phyloP scores from a whole-genome alignment of 2,113 vertebrate species.

The Oryzias celebensis region DNA sequence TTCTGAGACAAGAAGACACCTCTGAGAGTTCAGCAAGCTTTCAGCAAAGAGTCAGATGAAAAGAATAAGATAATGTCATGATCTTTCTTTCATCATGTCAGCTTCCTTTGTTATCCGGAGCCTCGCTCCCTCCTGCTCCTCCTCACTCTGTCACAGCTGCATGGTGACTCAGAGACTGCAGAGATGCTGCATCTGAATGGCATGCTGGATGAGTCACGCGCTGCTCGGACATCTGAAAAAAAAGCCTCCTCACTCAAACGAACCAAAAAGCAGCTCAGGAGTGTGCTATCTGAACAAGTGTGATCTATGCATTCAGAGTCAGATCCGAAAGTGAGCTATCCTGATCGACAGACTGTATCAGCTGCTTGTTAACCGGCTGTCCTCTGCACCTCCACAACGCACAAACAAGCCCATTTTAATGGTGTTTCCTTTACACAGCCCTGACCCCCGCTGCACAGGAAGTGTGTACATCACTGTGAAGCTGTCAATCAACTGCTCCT shows the following conservation, averaged over 20 bases:
- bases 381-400: conserved; percentile 23
- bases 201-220: conserved; percentile 68
- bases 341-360: conserved; percentile 20
- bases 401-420: conserved; percentile 52
- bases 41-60: conserved; percentile 43
- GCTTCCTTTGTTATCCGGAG: conserved; percentile 52
- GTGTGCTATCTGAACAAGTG: background rate
- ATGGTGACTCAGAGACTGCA: conserved; percentile 79
- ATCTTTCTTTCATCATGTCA: conserved; percentile 58
- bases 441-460: conserved; percentile 38
- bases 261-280: conserved; percentile 1
- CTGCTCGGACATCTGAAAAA: conserved; percentile 23
- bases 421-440: conserved; percentile 34
- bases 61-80: conserved; percentile 59
- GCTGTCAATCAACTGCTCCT: conserved; percentile 55
- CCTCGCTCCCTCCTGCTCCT: conserved; percentile 24
- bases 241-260: conserved; percentile 2
- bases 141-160: conserved; percentile 65
- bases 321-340: conserved; percentile 19
- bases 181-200: conserved; percentile 67
- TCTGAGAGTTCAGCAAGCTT: conserved; percentile 20
- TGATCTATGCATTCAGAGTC: background rate
- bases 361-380: conserved; percentile 30
- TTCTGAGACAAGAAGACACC: background rate
- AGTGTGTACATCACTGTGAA: conserved; percentile 31